Conservation (phyloP, 2,113 vertebrate species). For the Entelurus aequoreus region DNA sequence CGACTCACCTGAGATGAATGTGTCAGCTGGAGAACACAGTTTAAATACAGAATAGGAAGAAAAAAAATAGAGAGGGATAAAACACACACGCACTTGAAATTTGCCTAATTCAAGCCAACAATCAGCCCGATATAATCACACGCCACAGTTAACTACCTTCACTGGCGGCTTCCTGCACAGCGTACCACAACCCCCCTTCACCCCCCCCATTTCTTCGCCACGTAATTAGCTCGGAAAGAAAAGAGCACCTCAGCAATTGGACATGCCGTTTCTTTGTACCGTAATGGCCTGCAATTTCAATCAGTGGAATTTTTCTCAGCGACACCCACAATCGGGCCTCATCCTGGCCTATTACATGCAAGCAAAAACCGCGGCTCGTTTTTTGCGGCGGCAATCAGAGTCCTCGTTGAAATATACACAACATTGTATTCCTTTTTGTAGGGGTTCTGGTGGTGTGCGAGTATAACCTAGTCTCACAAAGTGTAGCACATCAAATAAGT, state of each 20-base stretch:
- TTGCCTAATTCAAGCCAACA: slow-evolving; percentile 93
- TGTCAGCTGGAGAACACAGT: not conserved
- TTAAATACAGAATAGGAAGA: not conserved
- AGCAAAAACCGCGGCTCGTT: slow-evolving; percentile 38
- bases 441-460: slow-evolving; percentile 14
- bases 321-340: slow-evolving; percentile 90
- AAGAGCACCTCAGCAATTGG: slow-evolving; percentile 92
- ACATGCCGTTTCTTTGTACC: slow-evolving; percentile 74
- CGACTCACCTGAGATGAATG: too few relatives aligned
- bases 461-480: slow-evolving; percentile 7
- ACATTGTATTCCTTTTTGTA: slow-evolving; percentile 37
- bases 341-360: slow-evolving; percentile 33
- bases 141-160: slow-evolving; percentile 94
- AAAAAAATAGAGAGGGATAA: not conserved
- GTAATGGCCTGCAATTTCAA: slow-evolving; percentile 96
- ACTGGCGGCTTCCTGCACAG: slow-evolving; percentile 82
- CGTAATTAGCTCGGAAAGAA: slow-evolving; percentile 97
- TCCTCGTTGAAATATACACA: slow-evolving; percentile 43
- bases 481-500: slow-evolving; percentile 14
- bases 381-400: slow-evolving; percentile 38
- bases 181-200: slow-evolving; percentile 18
- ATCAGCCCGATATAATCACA: slow-evolving; percentile 98
- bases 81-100: not conserved
- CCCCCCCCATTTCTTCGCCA: slow-evolving; percentile 78
- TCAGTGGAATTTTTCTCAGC: slow-evolving; percentile 96